Percentiles rank a stretch among this genome's conserved stretches.
phyloP scores from a whole-genome alignment of 2,113 vertebrate genomes.

The Danio rerio region GRCz12tu NC_133184.1:42653001-42653500 shows the following conservation, averaged over 20 bases:
- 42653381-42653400: neutral
- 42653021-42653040: neutral
- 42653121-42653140: neutral
- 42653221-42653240: constrained; percentile 17
- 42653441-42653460: neutral
- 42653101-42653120: neutral
- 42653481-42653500: constrained; percentile 28
- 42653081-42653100: neutral
- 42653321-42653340: constrained; percentile 9
- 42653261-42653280: constrained; percentile 5
- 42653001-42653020: too few relatives aligned
- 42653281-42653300: neutral
- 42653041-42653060: neutral
- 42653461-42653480: neutral
- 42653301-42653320: constrained; percentile 5
- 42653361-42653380: neutral
- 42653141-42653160: neutral
- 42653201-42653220: neutral
- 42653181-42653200: neutral
- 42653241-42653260: neutral
- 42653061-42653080: neutral
- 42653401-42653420: too few relatives aligned
- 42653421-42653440: neutral
- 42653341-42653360: neutral
- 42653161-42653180: constrained; percentile 1